Conservation (phyloP, 2,888 invertebrate species). For the Phytoseiulus persimilis region DNA sequence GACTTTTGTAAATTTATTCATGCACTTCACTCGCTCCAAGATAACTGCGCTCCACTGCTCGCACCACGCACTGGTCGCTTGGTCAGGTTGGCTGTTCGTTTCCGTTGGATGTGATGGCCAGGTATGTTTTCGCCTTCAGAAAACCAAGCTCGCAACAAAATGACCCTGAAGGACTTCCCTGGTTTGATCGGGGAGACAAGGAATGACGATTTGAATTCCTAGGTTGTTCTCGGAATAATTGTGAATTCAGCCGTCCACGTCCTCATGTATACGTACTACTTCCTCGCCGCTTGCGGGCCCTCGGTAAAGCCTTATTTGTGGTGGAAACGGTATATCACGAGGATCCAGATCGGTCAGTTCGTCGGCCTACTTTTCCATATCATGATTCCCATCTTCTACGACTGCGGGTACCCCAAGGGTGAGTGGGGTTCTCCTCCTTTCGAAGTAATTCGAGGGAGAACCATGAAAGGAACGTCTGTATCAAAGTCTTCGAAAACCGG, state of each 20-base stretch:
- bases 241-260: slow-evolving; percentile 23
- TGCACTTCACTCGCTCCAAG: background rate
- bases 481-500: no score
- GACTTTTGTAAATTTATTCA: background rate
- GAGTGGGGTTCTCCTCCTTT: no score
- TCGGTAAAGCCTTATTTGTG: slow-evolving; percentile 43
- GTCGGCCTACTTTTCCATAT: slow-evolving; percentile 36
- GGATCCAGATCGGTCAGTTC: slow-evolving; percentile 44
- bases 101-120: slow-evolving; percentile 35
- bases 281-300: slow-evolving; percentile 42
- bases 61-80: slow-evolving; percentile 42
- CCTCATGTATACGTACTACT: slow-evolving; percentile 34
- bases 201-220: no score
- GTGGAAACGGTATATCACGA: slow-evolving; percentile 45
- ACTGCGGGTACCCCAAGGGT: slow-evolving; percentile 27
- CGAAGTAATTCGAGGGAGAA: no score
- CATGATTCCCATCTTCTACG: slow-evolving; percentile 27
- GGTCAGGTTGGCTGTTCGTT: slow-evolving; percentile 37
- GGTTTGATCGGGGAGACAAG: no score
- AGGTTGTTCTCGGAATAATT: slow-evolving; percentile 22
- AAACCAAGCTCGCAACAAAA: no score
- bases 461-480: no score
- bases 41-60: slow-evolving; percentile 42
- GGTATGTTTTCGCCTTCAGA: background rate
- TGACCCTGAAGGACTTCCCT: no score